These are phyloP conservation scores for Trematomus loennbergii DNA, from an alignment of 2,113 vertebrate genomes.

Conservation along the genomic window DNA sequence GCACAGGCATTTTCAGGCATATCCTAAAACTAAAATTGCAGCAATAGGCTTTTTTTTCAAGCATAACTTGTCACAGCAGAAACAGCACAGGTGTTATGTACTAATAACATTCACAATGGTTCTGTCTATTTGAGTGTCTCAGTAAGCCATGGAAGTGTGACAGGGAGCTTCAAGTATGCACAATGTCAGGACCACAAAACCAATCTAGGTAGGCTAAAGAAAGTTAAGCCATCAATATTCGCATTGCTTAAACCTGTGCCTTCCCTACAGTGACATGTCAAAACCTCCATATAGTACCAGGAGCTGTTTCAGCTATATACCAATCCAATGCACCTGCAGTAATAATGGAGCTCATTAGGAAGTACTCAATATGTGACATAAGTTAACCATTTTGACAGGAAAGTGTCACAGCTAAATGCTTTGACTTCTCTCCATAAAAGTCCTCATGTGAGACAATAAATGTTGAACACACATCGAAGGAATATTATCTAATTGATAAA, in stretches of 20 bases:
- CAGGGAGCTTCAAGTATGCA: not conserved
- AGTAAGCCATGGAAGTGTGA: not conserved
- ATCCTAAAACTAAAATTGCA: not conserved
- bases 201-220: too few species aligned
- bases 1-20: too few species aligned
- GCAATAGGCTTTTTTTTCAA: not conserved
- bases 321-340: not conserved
- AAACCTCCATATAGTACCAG: not conserved
- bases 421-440: not conserved
- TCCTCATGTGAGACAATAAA: not conserved
- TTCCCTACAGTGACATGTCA: not conserved
- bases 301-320: not conserved
- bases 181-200: not conserved
- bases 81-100: conserved; percentile 3
- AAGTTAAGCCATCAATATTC: not conserved
- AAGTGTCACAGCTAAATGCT: not conserved
- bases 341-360: not conserved
- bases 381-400: not conserved
- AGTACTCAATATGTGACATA: not conserved
- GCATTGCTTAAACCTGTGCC: not conserved
- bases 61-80: too few species aligned
- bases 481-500: not conserved
- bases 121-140: not conserved
- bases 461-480: not conserved
- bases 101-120: not conserved